Percentiles rank a stretch among this genome's conserved stretches.
Evolutionary conservation across 1,140 invertebrate species (phyloP).

Genomic region (Aphaenogaster ashmeadi): DNA sequence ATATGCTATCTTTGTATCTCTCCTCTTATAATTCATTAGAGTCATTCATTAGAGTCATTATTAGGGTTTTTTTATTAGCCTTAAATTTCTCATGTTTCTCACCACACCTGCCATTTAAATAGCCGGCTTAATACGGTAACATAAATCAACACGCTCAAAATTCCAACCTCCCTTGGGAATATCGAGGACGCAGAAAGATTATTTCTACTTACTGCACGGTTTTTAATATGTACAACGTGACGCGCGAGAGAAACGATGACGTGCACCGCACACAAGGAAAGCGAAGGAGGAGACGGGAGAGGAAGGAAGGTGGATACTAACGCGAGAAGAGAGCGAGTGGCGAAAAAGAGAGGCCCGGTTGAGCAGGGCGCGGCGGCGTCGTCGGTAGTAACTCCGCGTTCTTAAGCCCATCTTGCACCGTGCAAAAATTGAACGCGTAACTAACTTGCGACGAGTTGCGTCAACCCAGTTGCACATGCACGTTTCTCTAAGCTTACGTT

Average conservation of each 20-base stretch:
- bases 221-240: constrained; percentile 45
- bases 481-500: neutral
- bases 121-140: neutral
- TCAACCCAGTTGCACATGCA: neutral
- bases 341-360: constrained; percentile 55
- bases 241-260: neutral
- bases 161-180: constrained; percentile 11
- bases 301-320: constrained; percentile 49
- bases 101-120: neutral
- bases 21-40: neutral
- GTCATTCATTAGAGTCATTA: neutral
- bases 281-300: constrained; percentile 23
- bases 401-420: constrained; percentile 35
- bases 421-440: constrained; percentile 31
- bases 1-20: neutral
- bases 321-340: constrained; percentile 41
- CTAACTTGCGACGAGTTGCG: neutral
- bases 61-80: constrained; percentile 17
- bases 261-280: neutral
- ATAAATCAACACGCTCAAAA: constrained; percentile 14
- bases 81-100: neutral
- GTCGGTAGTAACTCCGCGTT: constrained; percentile 21
- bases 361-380: constrained; percentile 31
- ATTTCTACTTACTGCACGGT: constrained; percentile 14
- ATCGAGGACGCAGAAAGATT: constrained; percentile 25